phyloP scores from a whole-genome alignment of 2,888 invertebrate genomes.

The Gerris lacustris region DNA sequence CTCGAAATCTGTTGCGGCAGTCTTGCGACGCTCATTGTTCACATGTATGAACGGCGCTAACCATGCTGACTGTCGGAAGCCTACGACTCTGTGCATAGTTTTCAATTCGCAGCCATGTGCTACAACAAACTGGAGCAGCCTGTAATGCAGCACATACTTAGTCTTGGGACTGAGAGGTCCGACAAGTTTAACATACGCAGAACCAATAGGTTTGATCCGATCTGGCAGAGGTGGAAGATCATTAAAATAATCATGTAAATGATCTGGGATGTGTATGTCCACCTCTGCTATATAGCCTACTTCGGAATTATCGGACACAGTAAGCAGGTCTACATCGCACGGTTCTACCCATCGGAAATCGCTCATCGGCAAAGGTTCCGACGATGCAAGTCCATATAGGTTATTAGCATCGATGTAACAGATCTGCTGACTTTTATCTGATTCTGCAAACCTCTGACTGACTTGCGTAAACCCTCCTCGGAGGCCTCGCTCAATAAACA shows the following conservation, averaged over 20 bases:
- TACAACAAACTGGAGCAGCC: background rate
- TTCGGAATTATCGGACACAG: conserved; percentile 9
- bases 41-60: conserved; percentile 30
- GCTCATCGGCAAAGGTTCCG: background rate
- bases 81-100: conserved; percentile 33
- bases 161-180: background rate
- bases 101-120: conserved; percentile 27
- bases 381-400: background rate
- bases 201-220: background rate
- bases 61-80: conserved; percentile 32
- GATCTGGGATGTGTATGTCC: conserved; percentile 26
- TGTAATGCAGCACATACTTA: background rate
- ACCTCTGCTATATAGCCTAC: conserved; percentile 32
- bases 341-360: background rate
- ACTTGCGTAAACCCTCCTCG: background rate
- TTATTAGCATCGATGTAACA: background rate
- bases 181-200: conserved; percentile 23
- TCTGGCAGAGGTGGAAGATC: conserved; percentile 18
- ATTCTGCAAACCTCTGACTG: background rate
- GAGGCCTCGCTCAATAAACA: background rate
- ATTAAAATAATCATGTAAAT: conserved; percentile 16
- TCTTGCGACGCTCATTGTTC: conserved; percentile 16
- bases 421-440: background rate
- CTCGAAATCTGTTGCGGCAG: background rate
- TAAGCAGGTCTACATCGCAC: conserved; percentile 6